These are phyloP conservation scores for Hedya salicella DNA, from an alignment of 2,888 invertebrate genomes.

Conservation along the genomic window DNA sequence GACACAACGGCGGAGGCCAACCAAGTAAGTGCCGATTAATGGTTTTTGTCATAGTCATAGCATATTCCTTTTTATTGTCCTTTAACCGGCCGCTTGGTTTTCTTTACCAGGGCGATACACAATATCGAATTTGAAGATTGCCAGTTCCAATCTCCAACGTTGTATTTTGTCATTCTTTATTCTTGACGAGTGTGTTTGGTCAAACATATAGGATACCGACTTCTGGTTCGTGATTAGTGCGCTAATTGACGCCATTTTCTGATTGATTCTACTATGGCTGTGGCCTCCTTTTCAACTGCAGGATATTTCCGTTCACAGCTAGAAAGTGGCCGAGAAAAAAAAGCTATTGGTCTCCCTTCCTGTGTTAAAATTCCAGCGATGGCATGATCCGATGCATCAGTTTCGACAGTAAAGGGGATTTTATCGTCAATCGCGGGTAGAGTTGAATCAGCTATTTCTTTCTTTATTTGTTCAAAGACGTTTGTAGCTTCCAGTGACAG, in stretches of 20 bases:
- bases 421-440: slow-evolving; percentile 1
- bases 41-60: too few species aligned
- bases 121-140: slow-evolving; percentile 6
- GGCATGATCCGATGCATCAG: slow-evolving; percentile 23
- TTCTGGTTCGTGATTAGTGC: slow-evolving; percentile 12
- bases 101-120: slow-evolving; percentile 14
- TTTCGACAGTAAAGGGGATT: slow-evolving; percentile 27
- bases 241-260: slow-evolving; percentile 1
- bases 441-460: slow-evolving; percentile 1
- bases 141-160: slow-evolving; percentile 16
- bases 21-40: too few species aligned
- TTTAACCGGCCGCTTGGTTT: slow-evolving; percentile 8
- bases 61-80: too few species aligned
- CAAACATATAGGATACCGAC: slow-evolving; percentile 7
- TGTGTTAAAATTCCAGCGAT: slow-evolving; percentile 19
- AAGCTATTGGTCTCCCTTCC: background rate
- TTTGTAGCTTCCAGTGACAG: background rate
- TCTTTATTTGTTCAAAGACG: background rate
- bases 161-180: background rate
- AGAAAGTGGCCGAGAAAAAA: background rate
- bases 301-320: background rate
- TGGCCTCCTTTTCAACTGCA: background rate
- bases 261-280: background rate
- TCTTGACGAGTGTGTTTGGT: slow-evolving; percentile 14
- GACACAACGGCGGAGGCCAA: too few species aligned